Evolutionary conservation across 2,888 invertebrate genomes (phyloP).

Genomic region (Crematogaster levior): DNA sequence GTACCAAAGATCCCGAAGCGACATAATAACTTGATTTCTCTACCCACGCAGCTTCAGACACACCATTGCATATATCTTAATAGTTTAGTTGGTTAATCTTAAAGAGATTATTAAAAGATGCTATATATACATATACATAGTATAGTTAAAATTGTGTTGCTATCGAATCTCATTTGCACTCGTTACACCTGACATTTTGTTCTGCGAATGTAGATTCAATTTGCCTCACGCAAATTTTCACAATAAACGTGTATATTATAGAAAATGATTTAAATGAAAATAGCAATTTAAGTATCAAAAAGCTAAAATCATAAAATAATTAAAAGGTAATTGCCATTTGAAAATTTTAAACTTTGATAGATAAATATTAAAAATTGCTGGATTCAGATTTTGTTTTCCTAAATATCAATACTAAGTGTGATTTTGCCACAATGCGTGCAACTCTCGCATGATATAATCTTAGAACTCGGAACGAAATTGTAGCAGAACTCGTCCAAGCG

Average conservation of each 20-base stretch:
- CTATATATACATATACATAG: background rate
- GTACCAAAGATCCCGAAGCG: constrained; percentile 37
- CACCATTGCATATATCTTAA: constrained; percentile 10
- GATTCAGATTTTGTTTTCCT: background rate
- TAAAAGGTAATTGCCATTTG: constrained; percentile 4
- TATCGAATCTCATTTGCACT: constrained; percentile 24
- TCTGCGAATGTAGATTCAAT: constrained; percentile 13
- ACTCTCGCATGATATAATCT: background rate
- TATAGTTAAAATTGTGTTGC: background rate
- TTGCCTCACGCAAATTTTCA: background rate
- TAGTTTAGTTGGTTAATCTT: constrained; percentile 30
- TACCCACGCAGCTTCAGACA: constrained; percentile 19
- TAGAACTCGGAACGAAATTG: constrained; percentile 2
- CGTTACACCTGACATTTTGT: constrained; percentile 10
- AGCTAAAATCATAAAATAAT: constrained; percentile 12
- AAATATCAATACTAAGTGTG: background rate
- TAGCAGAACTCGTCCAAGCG: constrained; percentile 56
- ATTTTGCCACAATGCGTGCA: background rate
- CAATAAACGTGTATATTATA: background rate
- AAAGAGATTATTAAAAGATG: constrained; percentile 22
- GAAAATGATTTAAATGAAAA: constrained; percentile 6
- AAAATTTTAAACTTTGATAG: constrained; percentile 5
- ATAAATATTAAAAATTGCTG: background rate
- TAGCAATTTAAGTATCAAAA: constrained; percentile 23
- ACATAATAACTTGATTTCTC: constrained; percentile 39